These are phyloP conservation scores for Linnaemya tessellans DNA, from an alignment of 2,888 invertebrate species.

Conservation along the genomic window DNA sequence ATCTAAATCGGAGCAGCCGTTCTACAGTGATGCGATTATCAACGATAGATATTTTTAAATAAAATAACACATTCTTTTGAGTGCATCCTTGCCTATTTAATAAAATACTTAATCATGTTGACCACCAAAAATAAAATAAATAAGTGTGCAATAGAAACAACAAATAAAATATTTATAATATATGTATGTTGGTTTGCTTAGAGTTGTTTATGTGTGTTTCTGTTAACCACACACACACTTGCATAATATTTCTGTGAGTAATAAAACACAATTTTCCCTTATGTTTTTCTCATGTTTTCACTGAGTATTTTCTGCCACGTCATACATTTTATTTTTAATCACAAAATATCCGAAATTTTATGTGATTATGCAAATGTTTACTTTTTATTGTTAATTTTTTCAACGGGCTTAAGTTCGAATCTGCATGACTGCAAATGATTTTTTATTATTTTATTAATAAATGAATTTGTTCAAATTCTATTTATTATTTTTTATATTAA, in stretches of 20 bases:
- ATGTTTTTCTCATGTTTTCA: conserved; percentile 41
- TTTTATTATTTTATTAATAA: no score
- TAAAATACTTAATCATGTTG: conserved; percentile 12
- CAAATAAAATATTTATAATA: conserved; percentile 27
- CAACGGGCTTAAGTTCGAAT: no score
- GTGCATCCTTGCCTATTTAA: conserved; percentile 5
- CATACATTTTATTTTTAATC: conserved; percentile 51
- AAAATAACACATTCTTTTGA: conserved; percentile 1
- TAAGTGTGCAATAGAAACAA: conserved; percentile 6
- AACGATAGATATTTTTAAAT: no score
- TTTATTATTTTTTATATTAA: no score
- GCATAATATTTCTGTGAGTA: conserved; percentile 33
- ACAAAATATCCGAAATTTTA: not conserved
- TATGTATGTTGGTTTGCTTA: conserved; percentile 11
- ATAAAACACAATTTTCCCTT: conserved; percentile 28
- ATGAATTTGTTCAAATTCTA: no score
- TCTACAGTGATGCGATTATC: no score
- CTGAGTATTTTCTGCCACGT: conserved; percentile 53
- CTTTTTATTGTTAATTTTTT: no score
- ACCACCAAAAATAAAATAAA: conserved; percentile 18
- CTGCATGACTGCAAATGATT: no score
- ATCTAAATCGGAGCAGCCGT: no score
- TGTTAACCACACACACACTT: not conserved
- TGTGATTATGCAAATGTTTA: not conserved
- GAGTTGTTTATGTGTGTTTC: conserved; percentile 1